Evolutionary conservation across 2,888 invertebrate species (phyloP), one percentile per base, ranked within the genome.

Genomic region (Leptura quadrifasciata): DNA sequence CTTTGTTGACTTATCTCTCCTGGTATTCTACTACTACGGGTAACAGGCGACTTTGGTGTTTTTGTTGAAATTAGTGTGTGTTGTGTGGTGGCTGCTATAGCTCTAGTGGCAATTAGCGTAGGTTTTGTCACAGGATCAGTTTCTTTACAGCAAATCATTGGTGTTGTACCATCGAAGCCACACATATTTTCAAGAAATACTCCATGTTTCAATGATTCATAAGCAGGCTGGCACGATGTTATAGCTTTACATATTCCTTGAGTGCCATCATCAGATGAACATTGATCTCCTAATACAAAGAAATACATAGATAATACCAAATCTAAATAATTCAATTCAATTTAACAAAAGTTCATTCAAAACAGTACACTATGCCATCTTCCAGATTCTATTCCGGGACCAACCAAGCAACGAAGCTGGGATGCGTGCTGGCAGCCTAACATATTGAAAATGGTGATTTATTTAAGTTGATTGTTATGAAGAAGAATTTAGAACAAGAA

Each of bases 111-210:
- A n/a, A n/a, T n/a, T n/a, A n/a, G 52, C 12, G 61, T 67, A 9
- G 69, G 39, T 47, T 17, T 47, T n/a, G 54, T 18, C 18, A 27
- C 55, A 1, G 20, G n/a, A 39, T 47, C 15, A 2, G 20, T 31
- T 24, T 68, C 58, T 10, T 76, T 69, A 74, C 87, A 87, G 78
- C 87, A 87, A 8, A 87, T 83, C 55, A 87, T 84, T 1, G 85
- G 81, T 64, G 81, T 73, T 0, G 81, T 81, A 1, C 83, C 84
- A 52, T 77, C 24, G 76, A 85, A 87, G 15, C 85, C 84, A 73
- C 87, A 87, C 9, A 76, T 80, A 20, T 77, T 71, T 2, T 17
- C 20, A 6, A 86, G 86, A 68, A 75, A 78, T 24, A 77, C 76
- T 20, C 83, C 77, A 17, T 75, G 77, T 55, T 58, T 72, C 12